Evolutionary conservation across 2,797 vertebrate species (phyloP), one percentile per base, ranked within the genome.

Genomic region (Clarias laeviceps): DNA sequence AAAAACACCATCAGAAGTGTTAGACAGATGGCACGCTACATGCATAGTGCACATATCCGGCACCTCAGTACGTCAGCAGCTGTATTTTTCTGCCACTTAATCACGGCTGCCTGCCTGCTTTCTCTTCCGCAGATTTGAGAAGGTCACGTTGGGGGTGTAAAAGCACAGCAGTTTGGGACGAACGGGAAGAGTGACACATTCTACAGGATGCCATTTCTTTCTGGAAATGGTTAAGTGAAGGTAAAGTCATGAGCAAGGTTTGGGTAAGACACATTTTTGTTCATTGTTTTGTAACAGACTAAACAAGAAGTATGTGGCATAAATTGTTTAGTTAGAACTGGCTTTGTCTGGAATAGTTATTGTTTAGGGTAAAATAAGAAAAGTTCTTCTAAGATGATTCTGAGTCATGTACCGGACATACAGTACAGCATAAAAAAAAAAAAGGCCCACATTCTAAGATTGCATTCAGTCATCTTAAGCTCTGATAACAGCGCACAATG

Each of bases 91-190:
- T 66, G 18, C 40, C 20, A 12, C 29, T 82, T 85, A 82, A 81
- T 82, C 64, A 74, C 2, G 7, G 17, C n/a, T 32, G 45, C 59
- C 29, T 81, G 66, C 22, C 69, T 54, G 45, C 61, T 69, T 64
- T 80, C 66, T 66, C 64, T 84, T 64, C 62, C 4, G 0, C 70
- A 84, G 86, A 90, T 90, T 90, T 89, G 79, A 82, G 88, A 83
- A 90, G 72, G 1, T 82, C 86, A 40, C 66, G 82, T 73, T 80
- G 84, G 56, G 76, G 88, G 50, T 86, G 83, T 50, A 66, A 85
- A 82, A 40, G 65, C 37, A 50, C 17, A 80, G n/a, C 37, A 22
- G 40, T 32, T 54, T n/a, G 34, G 8, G 76, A 62, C 54, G 32
- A 61, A 80, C 18, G 22, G 12, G n/a, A 8, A 7, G 3, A 22